Conservation (phyloP, 2,113 vertebrate species). For the Cinclus cinclus region DNA sequence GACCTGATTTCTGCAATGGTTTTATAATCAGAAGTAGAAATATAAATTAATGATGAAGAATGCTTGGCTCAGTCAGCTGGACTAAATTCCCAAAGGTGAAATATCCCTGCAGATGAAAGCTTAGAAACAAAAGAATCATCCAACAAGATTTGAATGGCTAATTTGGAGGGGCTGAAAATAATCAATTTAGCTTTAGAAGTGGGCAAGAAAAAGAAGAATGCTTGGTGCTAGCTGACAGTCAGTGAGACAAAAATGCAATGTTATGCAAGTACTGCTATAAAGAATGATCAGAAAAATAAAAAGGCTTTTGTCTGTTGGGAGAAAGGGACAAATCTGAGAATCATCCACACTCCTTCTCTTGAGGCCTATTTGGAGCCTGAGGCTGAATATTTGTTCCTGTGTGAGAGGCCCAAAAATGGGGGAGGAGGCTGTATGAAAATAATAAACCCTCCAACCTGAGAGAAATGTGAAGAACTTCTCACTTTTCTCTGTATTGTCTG, state of each 20-base stretch:
- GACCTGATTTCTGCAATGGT: background rate
- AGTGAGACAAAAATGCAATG: background rate
- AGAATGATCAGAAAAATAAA: background rate
- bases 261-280: background rate
- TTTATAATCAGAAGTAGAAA: background rate
- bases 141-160: slow-evolving; percentile 25
- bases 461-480: background rate
- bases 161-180: background rate
- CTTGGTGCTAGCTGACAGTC: background rate
- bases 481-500: background rate
- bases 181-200: slow-evolving; percentile 23
- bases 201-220: background rate
- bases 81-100: background rate
- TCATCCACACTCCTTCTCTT: background rate
- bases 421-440: background rate
- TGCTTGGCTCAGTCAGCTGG: background rate
- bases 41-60: background rate
- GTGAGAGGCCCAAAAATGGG: background rate
- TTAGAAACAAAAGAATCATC: slow-evolving; percentile 16
- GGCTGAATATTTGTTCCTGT: background rate
- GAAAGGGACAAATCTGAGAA: background rate
- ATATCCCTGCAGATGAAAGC: background rate
- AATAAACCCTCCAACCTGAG: background rate
- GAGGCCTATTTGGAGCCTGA: background rate
- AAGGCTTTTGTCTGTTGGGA: background rate